Evolutionary conservation across 1,140 invertebrate genomes (phyloP).

Genomic region (Forficula auricularia): DNA sequence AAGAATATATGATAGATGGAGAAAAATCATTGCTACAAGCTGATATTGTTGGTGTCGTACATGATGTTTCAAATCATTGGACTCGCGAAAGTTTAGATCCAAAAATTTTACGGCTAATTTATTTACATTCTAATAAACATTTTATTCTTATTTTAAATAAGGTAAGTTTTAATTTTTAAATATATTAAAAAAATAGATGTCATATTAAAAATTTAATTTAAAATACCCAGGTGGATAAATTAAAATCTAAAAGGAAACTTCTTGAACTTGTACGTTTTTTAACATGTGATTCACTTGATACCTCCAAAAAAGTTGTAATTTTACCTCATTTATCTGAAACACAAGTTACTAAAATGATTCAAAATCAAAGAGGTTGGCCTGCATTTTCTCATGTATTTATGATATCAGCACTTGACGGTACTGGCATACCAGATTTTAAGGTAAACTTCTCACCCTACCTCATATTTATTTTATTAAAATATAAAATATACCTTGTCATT

Average conservation of each 20-base stretch:
- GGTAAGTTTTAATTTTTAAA: slow-evolving; percentile 26
- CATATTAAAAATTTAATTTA: too few relatives aligned
- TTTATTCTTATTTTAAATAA: slow-evolving; percentile 79
- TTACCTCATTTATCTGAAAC: slow-evolving; percentile 9
- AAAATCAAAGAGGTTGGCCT: slow-evolving; percentile 39
- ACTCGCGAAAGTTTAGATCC: slow-evolving; percentile 44
- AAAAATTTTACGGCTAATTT: slow-evolving; percentile 49
- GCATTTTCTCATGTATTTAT: slow-evolving; percentile 74
- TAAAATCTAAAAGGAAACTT: slow-evolving; percentile 57
- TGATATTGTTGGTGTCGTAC: slow-evolving; percentile 70
- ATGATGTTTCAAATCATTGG: slow-evolving; percentile 60
- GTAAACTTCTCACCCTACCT: too few relatives aligned
- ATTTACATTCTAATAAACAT: slow-evolving; percentile 39
- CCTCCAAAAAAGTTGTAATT: not conserved
- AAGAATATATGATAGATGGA: slow-evolving; percentile 44
- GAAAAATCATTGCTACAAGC: slow-evolving; percentile 45
- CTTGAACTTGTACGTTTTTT: slow-evolving; percentile 48
- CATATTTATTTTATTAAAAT: too few relatives aligned
- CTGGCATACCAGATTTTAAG: slow-evolving; percentile 56
- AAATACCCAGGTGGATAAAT: slow-evolving; percentile 56
- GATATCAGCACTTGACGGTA: slow-evolving; percentile 61
- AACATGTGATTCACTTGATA: slow-evolving; percentile 34
- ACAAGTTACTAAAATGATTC: slow-evolving; percentile 8
- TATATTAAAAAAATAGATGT: too few relatives aligned
- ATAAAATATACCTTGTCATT: too few relatives aligned